Evolutionary conservation across 2,888 invertebrate genomes (phyloP).

Genomic region (Argyresthia albistria): DNA sequence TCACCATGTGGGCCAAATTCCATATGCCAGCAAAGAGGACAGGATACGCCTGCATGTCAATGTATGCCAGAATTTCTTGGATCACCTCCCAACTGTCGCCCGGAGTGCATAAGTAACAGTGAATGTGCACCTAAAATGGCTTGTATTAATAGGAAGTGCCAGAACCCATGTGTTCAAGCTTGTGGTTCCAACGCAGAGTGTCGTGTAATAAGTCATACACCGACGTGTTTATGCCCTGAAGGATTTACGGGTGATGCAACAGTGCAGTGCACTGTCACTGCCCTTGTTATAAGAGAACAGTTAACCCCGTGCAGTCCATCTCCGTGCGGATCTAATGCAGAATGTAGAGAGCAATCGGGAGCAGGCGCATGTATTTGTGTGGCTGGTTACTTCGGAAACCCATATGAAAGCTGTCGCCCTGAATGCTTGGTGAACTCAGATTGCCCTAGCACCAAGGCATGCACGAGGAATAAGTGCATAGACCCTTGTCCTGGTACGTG

Average conservation of each 20-base stretch:
- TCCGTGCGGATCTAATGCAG: slow-evolving; percentile 76
- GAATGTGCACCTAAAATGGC: slow-evolving; percentile 79
- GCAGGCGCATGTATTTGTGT: slow-evolving; percentile 80
- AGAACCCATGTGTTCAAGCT: slow-evolving; percentile 81
- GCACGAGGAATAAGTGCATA: slow-evolving; percentile 80
- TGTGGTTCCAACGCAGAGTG: slow-evolving; percentile 84
- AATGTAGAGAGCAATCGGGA: slow-evolving; percentile 71
- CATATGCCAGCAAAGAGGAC: slow-evolving; percentile 71
- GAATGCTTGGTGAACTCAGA: slow-evolving; percentile 82
- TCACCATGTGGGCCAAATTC: slow-evolving; percentile 85
- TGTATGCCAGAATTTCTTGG: slow-evolving; percentile 79
- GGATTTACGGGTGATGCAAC: slow-evolving; percentile 85
- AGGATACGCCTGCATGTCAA: slow-evolving; percentile 77
- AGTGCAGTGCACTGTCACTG: slow-evolving; percentile 65
- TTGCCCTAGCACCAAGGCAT: slow-evolving; percentile 79
- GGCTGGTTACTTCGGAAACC: slow-evolving; percentile 82
- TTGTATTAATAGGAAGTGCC: slow-evolving; percentile 84
- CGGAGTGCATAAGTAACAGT: slow-evolving; percentile 81
- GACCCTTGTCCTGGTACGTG: slow-evolving; percentile 87
- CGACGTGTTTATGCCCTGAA: slow-evolving; percentile 78
- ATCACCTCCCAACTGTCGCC: slow-evolving; percentile 79
- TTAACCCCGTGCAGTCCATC: slow-evolving; percentile 74
- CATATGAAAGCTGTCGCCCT: slow-evolving; percentile 83
- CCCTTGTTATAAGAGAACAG: slow-evolving; percentile 28
- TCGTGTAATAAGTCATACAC: slow-evolving; percentile 81